phyloP scores from a whole-genome alignment of 2,888 invertebrate genomes.

The Dolomedes plantarius region DNA sequence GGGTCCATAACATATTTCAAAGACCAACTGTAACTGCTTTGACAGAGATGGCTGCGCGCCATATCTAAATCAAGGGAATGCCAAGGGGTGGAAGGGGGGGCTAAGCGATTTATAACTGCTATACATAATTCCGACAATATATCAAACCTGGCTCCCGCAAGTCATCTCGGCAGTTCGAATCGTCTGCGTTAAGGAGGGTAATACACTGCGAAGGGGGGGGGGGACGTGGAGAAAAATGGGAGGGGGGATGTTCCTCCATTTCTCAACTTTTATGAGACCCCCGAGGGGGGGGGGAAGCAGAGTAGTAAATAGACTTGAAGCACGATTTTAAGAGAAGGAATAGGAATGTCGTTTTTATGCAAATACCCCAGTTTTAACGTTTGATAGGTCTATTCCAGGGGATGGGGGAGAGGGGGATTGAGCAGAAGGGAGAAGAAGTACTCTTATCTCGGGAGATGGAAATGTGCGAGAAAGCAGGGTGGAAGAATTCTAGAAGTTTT shows the following conservation, averaged over 20 bases:
- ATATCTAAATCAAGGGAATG: not conserved
- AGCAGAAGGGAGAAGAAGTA: not conserved
- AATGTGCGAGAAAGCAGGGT: too few species aligned
- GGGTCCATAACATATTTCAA: constrained; percentile 1
- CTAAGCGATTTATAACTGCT: constrained; percentile 14
- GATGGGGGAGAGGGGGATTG: not conserved
- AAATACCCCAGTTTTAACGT: not conserved
- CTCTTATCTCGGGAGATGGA: too few species aligned
- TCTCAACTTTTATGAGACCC: constrained; percentile 16
- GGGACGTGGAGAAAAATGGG: too few species aligned
- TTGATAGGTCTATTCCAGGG: constrained; percentile 5
- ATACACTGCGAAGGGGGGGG: not conserved
- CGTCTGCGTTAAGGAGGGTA: not conserved
- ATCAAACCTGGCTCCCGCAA: not conserved
- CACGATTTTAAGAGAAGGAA: constrained; percentile 11
- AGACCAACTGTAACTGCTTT: not conserved
- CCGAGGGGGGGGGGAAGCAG: constrained; percentile 2
- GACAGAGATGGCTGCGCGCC: not conserved
- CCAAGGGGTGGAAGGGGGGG: not conserved
- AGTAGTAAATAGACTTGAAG: constrained; percentile 7
- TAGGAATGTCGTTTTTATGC: constrained; percentile 15
- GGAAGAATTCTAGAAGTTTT: not conserved
- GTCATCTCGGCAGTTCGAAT: not conserved
- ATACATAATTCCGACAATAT: constrained; percentile 9
- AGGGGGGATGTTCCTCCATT: not conserved